Base-by-base conservation (phyloP, 2,888 invertebrate species). In the Laspeyria flexula region DNA sequence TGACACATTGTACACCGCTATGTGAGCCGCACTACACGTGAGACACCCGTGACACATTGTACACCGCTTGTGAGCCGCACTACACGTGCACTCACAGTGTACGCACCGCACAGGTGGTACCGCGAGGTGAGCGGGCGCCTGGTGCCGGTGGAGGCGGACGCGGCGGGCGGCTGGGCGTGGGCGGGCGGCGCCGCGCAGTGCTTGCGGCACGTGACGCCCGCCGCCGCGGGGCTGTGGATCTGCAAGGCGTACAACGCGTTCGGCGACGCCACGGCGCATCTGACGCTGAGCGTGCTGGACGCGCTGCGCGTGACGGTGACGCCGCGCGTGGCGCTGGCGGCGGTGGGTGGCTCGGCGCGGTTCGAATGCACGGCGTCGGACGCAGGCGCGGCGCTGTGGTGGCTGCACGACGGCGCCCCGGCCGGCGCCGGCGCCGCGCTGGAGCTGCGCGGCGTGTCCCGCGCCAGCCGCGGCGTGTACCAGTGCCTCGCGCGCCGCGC, bases 401-500 rank as follows among this genome's bases (percentile, higher is more conserved):
- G 96, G 96, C 83, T 94, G 75, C 95, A 95, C 88, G 94, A 96
- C 86, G 96, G 95, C 44, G 93, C 93, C 69, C 87, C 93, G 49
- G 88, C 94, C 68, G 90, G 68, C 43, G 61, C 65, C 55, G 88
- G 81, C 43, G 69, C 60, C 13, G 60, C 65, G 54, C 81, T 89
- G 18, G 53, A 60, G 57, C 52, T 90, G 69, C 81, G 81, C 15
- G 80, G 66, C 38, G 95, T 96, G 27, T 93, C 95, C 42, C 94
- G 96, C 59, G 94, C 95, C 47, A 96, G 96, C 88, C 94, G 95
- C 71, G 97, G 97, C 57, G 95, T 97, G 92, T 97, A 97, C 92
- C 97, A 97, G 88, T 97, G 97, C 85, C 91, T 97, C 60, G 96
- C 96, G 29, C 94, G 95, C 66, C 94, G 94, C 67, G 95, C 94